Evolutionary conservation across 2,113 vertebrate species (phyloP).

Genomic region (Pollachius pollachius): DNA sequence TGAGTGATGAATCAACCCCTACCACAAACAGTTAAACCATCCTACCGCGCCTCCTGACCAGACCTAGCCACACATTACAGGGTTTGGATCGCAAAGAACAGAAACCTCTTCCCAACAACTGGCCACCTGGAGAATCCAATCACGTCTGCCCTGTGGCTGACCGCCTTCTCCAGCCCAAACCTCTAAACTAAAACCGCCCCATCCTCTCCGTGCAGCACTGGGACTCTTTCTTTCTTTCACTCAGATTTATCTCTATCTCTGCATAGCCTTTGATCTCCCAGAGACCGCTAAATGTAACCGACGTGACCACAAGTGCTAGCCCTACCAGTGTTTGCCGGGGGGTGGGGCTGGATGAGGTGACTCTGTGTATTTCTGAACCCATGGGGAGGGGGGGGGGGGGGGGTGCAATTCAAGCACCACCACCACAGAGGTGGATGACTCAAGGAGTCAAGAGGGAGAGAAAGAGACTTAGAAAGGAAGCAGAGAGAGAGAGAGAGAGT

Average conservation of each 20-base stretch:
- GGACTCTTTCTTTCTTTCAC: neutral
- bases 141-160: neutral
- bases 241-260: neutral
- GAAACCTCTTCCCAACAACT: conserved; percentile 34
- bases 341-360: conserved; percentile 2
- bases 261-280: conserved; percentile 38
- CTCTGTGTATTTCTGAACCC: too few species aligned
- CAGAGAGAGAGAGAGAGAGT: too few species aligned
- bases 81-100: conserved; percentile 25
- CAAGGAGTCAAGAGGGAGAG: too few species aligned
- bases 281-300: conserved; percentile 39
- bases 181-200: conserved; percentile 32
- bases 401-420: too few species aligned
- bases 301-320: conserved; percentile 10
- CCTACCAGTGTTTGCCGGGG: conserved; percentile 12
- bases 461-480: too few species aligned
- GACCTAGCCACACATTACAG: too few species aligned
- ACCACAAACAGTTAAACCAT: too few species aligned
- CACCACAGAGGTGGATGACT: too few species aligned
- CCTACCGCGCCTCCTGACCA: too few species aligned
- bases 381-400: too few species aligned
- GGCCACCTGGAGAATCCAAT: conserved; percentile 33
- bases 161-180: conserved; percentile 45
- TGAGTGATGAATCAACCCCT: too few species aligned
- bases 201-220: conserved; percentile 29